Evolutionary conservation across 2,113 vertebrate species (phyloP).

Genomic region (Misgurnus mizolepis): DNA sequence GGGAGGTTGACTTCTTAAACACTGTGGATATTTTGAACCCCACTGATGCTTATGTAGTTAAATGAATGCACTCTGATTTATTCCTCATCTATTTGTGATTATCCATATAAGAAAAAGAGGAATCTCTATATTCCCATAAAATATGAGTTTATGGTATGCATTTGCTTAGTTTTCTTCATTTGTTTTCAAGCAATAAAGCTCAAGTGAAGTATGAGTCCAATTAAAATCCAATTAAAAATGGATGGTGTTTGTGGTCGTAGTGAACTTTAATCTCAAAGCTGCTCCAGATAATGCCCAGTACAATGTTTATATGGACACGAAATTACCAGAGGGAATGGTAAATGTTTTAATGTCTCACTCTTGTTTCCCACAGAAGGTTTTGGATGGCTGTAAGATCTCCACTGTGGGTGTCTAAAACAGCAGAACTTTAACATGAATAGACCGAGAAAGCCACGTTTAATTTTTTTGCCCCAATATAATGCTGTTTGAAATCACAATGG

Average conservation of each 20-base stretch:
- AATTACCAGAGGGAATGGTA: constrained; percentile 32
- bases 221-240: constrained; percentile 58
- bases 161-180: constrained; percentile 28
- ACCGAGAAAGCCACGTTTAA: background rate
- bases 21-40: too few relatives aligned
- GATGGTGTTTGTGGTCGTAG: constrained; percentile 41
- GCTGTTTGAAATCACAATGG: background rate
- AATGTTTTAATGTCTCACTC: constrained; percentile 3
- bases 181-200: constrained; percentile 38
- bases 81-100: constrained; percentile 7
- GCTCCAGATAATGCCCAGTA: constrained; percentile 41
- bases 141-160: background rate
- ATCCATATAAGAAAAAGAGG: constrained; percentile 31
- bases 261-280: constrained; percentile 51
- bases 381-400: background rate
- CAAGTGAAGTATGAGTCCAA: constrained; percentile 50
- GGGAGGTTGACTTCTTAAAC: too few relatives aligned
- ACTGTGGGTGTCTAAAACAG: background rate
- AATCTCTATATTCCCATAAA: constrained; percentile 40
- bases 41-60: too few relatives aligned
- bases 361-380: constrained; percentile 20
- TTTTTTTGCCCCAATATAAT: background rate
- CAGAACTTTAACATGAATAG: background rate
- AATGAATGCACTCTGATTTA: too few relatives aligned
- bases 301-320: constrained; percentile 63